These are phyloP conservation scores for Athetis lepigone DNA, from an alignment of 2,888 invertebrate species.

Conservation along the genomic window DNA sequence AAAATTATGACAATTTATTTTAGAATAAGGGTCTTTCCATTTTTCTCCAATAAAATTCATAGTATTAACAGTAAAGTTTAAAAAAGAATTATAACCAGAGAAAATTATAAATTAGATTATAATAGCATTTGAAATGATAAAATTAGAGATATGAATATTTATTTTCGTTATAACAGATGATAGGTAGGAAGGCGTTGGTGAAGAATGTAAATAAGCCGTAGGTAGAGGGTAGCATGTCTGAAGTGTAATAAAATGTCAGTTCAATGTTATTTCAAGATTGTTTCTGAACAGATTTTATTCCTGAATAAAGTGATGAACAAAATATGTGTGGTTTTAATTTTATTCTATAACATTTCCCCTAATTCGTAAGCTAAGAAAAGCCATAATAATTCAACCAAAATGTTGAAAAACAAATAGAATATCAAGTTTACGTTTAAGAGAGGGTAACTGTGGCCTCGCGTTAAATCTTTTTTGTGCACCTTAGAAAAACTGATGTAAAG, in stretches of 20 bases:
- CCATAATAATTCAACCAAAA: neutral
- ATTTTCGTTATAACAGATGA: slow-evolving; percentile 82
- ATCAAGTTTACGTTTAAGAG: too few relatives aligned
- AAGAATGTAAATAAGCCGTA: slow-evolving; percentile 70
- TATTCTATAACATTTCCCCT: neutral
- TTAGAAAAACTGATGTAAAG: too few relatives aligned
- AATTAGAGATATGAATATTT: slow-evolving; percentile 75
- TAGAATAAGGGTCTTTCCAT: slow-evolving; percentile 68
- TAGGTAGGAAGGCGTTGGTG: slow-evolving; percentile 53
- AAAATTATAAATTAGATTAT: slow-evolving; percentile 75
- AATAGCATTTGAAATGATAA: slow-evolving; percentile 72
- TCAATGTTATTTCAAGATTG: slow-evolving; percentile 75
- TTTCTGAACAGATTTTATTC: slow-evolving; percentile 84
- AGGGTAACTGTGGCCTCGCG: too few relatives aligned
- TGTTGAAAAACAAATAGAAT: too few relatives aligned
- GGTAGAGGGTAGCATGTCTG: slow-evolving; percentile 68
- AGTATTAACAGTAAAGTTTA: slow-evolving; percentile 56
- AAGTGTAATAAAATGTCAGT: slow-evolving; percentile 61
- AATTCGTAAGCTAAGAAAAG: neutral
- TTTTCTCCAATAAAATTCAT: slow-evolving; percentile 67
- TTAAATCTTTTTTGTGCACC: too few relatives aligned
- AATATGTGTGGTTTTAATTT: slow-evolving; percentile 57
- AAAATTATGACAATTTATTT: slow-evolving; percentile 63
- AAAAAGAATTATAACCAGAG: slow-evolving; percentile 71
- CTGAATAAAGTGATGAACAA: slow-evolving; percentile 82